These are phyloP conservation scores for Brassicogethes aeneus DNA, from an alignment of 2,888 invertebrate species.

Conservation along the genomic window DNA sequence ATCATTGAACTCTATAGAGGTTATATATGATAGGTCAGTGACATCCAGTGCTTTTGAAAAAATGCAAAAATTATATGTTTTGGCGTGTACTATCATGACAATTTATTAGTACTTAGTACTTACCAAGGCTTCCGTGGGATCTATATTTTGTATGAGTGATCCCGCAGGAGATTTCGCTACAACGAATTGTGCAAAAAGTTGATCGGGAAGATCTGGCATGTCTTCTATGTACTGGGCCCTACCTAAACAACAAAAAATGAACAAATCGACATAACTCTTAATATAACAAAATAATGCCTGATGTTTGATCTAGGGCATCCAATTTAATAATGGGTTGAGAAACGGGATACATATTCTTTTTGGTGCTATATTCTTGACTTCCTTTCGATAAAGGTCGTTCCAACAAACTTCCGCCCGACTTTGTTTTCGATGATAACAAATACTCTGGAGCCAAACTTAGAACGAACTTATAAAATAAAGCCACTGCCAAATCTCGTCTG, in stretches of 20 bases:
- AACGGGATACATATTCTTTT: conserved; percentile 61
- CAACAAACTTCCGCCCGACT: conserved; percentile 51
- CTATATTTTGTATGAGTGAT: conserved; percentile 46
- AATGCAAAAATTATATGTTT: too few species aligned
- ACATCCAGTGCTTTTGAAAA: too few species aligned
- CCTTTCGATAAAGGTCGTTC: conserved; percentile 58
- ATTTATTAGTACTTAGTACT: too few species aligned
- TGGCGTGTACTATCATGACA: too few species aligned
- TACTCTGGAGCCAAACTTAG: conserved; percentile 46
- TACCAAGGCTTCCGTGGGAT: conserved; percentile 55
- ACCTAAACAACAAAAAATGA: conserved; percentile 36
- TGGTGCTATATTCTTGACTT: conserved; percentile 60
- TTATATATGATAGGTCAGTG: too few species aligned
- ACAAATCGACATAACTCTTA: conserved; percentile 1
- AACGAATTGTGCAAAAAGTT: conserved; percentile 61
- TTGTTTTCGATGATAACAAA: conserved; percentile 41
- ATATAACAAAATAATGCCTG: conserved; percentile 15
- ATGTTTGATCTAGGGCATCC: conserved; percentile 50
- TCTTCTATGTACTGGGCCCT: conserved; percentile 61
- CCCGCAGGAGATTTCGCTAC: conserved; percentile 34
- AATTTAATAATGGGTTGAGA: conserved; percentile 66
- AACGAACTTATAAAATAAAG: conserved; percentile 65
- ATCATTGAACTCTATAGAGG: too few species aligned
- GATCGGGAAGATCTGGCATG: conserved; percentile 42
- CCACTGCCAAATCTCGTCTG: conserved; percentile 58